A percentile compares a stretch with the other conserved stretches of the same genome.
Conservation (phyloP, 2,797 vertebrate genomes). For the Pagetopsis macropterus region DNA sequence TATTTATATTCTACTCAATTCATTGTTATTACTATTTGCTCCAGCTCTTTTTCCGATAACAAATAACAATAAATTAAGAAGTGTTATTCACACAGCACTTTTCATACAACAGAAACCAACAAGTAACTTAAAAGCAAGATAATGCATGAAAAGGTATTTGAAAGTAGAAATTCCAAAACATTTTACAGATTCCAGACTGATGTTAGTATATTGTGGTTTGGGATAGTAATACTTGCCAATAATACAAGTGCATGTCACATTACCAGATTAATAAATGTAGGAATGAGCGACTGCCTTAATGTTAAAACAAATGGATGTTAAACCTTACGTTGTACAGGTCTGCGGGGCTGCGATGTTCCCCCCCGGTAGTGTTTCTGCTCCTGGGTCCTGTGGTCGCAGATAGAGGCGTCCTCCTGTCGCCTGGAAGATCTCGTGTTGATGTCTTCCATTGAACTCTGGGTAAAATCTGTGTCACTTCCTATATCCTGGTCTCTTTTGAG, state of each 20-base stretch:
- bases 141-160: neutral
- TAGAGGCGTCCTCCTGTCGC: conserved; percentile 71
- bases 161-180: no score
- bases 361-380: conserved; percentile 79
- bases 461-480: conserved; percentile 85
- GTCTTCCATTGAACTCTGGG: conserved; percentile 88
- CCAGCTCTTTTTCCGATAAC: neutral
- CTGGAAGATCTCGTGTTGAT: conserved; percentile 70
- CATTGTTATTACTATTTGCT: no score
- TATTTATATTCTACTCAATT: neutral
- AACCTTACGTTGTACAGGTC: conserved; percentile 68
- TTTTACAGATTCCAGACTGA: no score
- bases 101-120: neutral
- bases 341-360: conserved; percentile 57
- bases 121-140: neutral
- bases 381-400: conserved; percentile 81
- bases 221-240: neutral
- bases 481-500: conserved; percentile 82
- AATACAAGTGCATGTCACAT: neutral
- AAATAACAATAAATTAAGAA: neutral
- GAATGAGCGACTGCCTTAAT: neutral
- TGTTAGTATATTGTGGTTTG: neutral
- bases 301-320: no score
- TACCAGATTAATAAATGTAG: neutral
- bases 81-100: neutral